These are phyloP conservation scores for Menidia menidia DNA, from an alignment of 2,797 vertebrate species.

Conservation along the genomic window DNA sequence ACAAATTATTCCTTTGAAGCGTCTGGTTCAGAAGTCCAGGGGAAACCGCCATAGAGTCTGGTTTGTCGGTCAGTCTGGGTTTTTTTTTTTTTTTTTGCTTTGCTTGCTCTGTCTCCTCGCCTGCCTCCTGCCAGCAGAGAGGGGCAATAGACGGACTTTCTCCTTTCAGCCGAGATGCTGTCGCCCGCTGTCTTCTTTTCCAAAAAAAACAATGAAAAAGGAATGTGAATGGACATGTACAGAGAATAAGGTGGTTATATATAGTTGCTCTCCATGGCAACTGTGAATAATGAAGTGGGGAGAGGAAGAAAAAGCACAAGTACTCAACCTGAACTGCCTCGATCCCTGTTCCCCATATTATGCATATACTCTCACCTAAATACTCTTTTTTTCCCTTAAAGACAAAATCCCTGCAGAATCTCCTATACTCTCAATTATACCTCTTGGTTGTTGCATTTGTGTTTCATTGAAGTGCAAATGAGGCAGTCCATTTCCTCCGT, in stretches of 20 bases:
- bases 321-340: conserved; percentile 54
- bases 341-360: conserved; percentile 40
- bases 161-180: conserved; percentile 37
- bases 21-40: conserved; percentile 56
- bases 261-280: conserved; percentile 70
- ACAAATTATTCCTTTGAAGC: conserved; percentile 78
- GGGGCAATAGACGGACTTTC: conserved; percentile 42
- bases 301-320: conserved; percentile 40
- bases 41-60: conserved; percentile 53
- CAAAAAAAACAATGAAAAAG: conserved; percentile 40
- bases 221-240: conserved; percentile 36
- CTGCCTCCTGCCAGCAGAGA: conserved; percentile 33
- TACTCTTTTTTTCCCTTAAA: conserved; percentile 11
- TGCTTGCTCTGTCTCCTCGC: conserved; percentile 19
- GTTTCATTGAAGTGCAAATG: conserved; percentile 19
- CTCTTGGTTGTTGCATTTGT: conserved; percentile 20
- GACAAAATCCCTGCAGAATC: conserved; percentile 19
- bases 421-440: not conserved
- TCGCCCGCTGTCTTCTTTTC: conserved; percentile 39
- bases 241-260: conserved; percentile 40
- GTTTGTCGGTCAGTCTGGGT: conserved; percentile 18
- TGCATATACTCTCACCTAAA: conserved; percentile 12
- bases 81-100: conserved; percentile 59
- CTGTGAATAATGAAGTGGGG: conserved; percentile 65
- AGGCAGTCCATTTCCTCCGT: conserved; percentile 40